Evolutionary conservation across 2,888 invertebrate species (phyloP).

Genomic region (Eupithecia subumbrata): DNA sequence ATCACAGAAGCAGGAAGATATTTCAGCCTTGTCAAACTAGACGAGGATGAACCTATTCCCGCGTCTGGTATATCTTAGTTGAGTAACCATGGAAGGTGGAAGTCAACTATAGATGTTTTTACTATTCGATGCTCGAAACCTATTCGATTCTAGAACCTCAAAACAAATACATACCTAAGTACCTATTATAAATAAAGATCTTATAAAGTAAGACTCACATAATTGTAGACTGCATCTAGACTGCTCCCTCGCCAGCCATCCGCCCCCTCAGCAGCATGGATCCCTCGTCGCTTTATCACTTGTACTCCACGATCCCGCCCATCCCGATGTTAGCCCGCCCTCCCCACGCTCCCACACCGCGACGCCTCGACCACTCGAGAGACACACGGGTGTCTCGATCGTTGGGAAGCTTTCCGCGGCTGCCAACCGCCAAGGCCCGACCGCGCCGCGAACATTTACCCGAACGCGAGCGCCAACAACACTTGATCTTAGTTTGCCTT

Average conservation of each 20-base stretch:
- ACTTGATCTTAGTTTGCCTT: not conserved
- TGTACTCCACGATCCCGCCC: not conserved
- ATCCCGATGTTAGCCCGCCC: not conserved
- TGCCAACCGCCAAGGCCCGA: conserved; percentile 2
- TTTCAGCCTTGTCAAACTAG: not conserved
- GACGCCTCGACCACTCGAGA: not conserved
- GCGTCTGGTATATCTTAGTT: conserved; percentile 2
- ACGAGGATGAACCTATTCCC: conserved; percentile 8
- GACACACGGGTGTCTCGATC: not conserved
- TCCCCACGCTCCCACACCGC: not conserved
- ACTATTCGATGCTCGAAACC: not conserved
- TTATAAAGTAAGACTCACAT: not conserved
- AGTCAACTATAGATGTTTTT: not conserved
- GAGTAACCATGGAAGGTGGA: not conserved
- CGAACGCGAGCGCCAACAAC: not conserved
- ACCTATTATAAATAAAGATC: not conserved
- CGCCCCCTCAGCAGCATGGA: not conserved
- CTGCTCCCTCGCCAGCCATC: not conserved
- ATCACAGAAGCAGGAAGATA: conserved; percentile 9
- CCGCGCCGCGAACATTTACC: not conserved
- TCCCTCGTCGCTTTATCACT: not conserved
- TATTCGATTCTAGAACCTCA: not conserved
- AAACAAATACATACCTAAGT: not conserved
- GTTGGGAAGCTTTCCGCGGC: not conserved
- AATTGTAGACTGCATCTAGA: not conserved